Evolutionary conservation across 2,113 vertebrate genomes (phyloP), one percentile per base, ranked within the genome.

Genomic region (Urocitellus parryii): DNA sequence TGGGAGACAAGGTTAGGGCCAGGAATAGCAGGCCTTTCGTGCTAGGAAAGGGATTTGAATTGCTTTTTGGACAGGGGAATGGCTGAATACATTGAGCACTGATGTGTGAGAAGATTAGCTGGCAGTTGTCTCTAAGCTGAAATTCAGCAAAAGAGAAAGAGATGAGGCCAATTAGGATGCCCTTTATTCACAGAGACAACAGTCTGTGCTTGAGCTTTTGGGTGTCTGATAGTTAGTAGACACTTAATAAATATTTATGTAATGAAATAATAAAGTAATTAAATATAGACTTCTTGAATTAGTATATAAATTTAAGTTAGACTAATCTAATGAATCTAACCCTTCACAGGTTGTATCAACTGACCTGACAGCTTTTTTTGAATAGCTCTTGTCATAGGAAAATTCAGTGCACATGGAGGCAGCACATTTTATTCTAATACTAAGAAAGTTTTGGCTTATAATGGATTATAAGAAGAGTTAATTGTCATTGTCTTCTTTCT

Each of bases 161-260:
- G 39, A 74, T n/a, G 74, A 82, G 70, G 76, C 48, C 88, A 94
- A 87, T 97, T 96, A 97, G 32, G 58, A 80, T 85, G 61, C 25
- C 70, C 53, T 96, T 95, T 96, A 96, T 94, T 92, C 88, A 88
- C 39, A 89, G 48, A 95, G 65, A 95, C 42, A 96, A 39, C 39
- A 79, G 32, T 91, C 34, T 53, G 73, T 82, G n/a, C 78, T 94
- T 93, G 74, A 87, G 78, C 53, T 88, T 88, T 95, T 83, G 39
- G 24, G 25, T 93, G 37, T 56, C 83, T 97, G 89, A 90, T 77
- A 82, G 93, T 90, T 94, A 96, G 85, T 96, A 96, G 48, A 79
- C 86, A 34, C 76, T 92, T 96, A 95, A 96, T 94, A 97, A 97
- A 96, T 96, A 96, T 96, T 97, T 96, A 93, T 96, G 78, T 58